Conservation (phyloP, 2,113 vertebrate species). For the Bufo gargarizans region DNA sequence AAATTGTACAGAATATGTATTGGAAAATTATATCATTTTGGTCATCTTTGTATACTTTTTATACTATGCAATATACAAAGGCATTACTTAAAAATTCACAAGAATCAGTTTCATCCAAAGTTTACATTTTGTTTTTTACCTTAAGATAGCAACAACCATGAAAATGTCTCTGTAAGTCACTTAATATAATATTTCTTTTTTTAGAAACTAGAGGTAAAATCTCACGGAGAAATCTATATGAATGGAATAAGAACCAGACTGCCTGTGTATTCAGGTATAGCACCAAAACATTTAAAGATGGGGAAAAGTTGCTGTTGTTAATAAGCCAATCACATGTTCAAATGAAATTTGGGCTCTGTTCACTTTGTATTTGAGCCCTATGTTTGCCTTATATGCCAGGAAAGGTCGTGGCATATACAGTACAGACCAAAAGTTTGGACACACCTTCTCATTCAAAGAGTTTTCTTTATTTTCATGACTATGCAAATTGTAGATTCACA, state of each 20-base stretch:
- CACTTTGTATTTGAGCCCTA: no score
- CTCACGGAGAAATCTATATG: constrained; percentile 76
- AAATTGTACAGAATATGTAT: no score
- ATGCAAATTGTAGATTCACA: no score
- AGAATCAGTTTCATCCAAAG: no score
- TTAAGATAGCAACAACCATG: no score
- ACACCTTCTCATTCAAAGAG: no score
- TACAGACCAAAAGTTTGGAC: no score
- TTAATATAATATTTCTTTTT: background rate
- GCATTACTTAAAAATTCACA: background rate
- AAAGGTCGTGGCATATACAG: no score
- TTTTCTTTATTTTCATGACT: no score
- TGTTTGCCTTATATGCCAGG: no score
- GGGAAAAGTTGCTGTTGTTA: background rate
- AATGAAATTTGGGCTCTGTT: background rate
- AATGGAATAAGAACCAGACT: constrained; percentile 81
- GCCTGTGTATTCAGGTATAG: constrained; percentile 80
- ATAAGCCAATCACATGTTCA: background rate
- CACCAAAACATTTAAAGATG: background rate
- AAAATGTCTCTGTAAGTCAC: no score
- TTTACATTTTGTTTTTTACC: no score
- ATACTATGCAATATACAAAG: background rate
- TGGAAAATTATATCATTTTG: background rate
- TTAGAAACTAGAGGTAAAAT: constrained; percentile 78
- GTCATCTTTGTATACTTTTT: background rate